Base-by-base conservation (phyloP, 2,888 invertebrate species). In the Villa cingulata region DNA sequence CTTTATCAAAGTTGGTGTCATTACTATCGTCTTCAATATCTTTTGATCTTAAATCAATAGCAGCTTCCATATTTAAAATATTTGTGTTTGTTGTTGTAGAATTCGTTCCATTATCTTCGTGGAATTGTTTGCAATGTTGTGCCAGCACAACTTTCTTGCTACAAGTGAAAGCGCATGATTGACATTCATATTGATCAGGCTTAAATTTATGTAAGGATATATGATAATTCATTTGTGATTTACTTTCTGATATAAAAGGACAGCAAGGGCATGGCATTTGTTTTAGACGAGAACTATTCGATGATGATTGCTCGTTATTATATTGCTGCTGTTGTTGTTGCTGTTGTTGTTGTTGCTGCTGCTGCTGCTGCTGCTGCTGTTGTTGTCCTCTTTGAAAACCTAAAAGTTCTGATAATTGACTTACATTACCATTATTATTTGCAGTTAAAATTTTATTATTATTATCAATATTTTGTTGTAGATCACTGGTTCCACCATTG, bases 191-290 rank as follows among this genome's bases (percentile, higher is more conserved):
- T 40, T 65, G 64, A 9, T 67, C 65, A 32, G 66, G 64, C 18
- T 49, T 49, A 38, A 32, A 48, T 32, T 68, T 68, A 62, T 91
- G 91, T 62, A 89, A 83, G 60, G 88, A 87, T 60, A 86, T 86
- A 61, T 90, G 90, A 62, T 89, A 87, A 62, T 83, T 77, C 66
- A 80, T 87, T 65, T 89, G 88, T 23, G 86, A 86, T 64, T 86
- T 86, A 63, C 85, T 86, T 62, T 87, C 86, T 37, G 86, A 86
- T 55, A 83, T 83, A 62, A 86, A 89, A 0, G 90, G 88, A 64
- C 90, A 90, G 47, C 80, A 77, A 6, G 77, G 75, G 62, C 90
- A 91, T 61, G 77, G 77, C 64, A 86, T 86, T 51, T 84, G 76
- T 59, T 86, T 85, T 45, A 19, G 39, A 52, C 64, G 63, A 37